A percentile compares a stretch with the other conserved stretches of the same genome.
Conservation (phyloP, 2,797 vertebrate genomes). For the Cossypha heuglini region DNA sequence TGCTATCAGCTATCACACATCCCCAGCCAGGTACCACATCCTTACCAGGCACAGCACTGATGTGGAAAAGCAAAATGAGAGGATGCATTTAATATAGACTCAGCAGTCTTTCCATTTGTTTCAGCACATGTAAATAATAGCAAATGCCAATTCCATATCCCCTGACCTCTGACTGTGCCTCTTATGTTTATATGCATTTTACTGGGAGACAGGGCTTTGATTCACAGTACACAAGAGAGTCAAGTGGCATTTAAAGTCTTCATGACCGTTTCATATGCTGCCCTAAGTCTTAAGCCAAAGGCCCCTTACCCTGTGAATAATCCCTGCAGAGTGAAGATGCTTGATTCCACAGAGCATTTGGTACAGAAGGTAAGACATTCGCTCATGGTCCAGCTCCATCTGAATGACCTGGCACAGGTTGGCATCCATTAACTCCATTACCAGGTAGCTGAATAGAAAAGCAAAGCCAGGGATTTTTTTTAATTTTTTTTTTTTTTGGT, state of each 20-base stretch:
- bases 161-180: background rate
- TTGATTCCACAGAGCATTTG: constrained; percentile 99
- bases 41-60: background rate
- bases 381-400: constrained; percentile 98
- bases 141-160: background rate
- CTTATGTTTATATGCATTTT: background rate
- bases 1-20: background rate
- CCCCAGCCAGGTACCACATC: background rate
- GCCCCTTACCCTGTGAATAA: constrained; percentile 94
- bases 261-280: background rate
- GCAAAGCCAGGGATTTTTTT: constrained; percentile 10
- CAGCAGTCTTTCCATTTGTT: background rate
- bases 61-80: background rate
- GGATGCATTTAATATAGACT: background rate
- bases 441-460: constrained; percentile 86
- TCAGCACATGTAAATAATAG: background rate
- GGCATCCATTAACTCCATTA: constrained; percentile 99
- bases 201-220: background rate
- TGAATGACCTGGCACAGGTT: constrained; percentile 99
- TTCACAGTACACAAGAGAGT: background rate
- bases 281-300: background rate
- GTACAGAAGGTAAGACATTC: constrained; percentile 99
- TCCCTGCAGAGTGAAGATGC: constrained; percentile 97
- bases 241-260: background rate
- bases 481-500: background rate